Conservation (phyloP, 2,888 invertebrate species). For the Trichogramma dendrolimi region DNA sequence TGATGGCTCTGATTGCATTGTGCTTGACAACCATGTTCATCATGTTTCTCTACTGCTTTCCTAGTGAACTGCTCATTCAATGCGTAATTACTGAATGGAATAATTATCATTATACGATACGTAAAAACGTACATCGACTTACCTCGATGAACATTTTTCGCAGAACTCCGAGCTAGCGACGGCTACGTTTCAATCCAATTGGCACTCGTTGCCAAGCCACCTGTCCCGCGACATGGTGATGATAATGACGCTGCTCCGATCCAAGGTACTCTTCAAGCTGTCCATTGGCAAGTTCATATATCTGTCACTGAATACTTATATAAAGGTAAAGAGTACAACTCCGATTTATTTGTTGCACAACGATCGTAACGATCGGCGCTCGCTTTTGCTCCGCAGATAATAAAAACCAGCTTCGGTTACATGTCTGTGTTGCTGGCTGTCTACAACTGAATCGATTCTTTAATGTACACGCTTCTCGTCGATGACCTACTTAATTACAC, state of each 20-base stretch:
- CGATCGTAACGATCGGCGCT: too few species aligned
- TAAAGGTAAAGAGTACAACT: constrained; percentile 19
- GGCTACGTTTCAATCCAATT: constrained; percentile 30
- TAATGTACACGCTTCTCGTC: too few species aligned
- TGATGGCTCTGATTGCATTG: background rate
- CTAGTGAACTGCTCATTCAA: constrained; percentile 12
- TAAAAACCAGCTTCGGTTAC: too few species aligned
- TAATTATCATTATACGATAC: background rate
- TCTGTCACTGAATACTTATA: constrained; percentile 31
- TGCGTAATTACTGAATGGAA: constrained; percentile 8
- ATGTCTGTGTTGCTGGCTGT: too few species aligned
- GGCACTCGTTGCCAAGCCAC: constrained; percentile 29
- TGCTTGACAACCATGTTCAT: constrained; percentile 9
- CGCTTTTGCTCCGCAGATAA: too few species aligned
- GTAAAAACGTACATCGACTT: too few species aligned
- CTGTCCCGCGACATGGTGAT: constrained; percentile 29
- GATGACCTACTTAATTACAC: too few species aligned
- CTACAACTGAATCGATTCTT: too few species aligned
- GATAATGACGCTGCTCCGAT: constrained; percentile 30
- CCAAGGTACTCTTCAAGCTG: constrained; percentile 30
- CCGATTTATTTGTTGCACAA: too few species aligned
- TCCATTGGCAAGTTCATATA: constrained; percentile 34
- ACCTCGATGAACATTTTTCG: too few species aligned
- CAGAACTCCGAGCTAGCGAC: constrained; percentile 28
- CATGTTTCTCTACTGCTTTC: constrained; percentile 24